phyloP scores from a whole-genome alignment of 1,140 invertebrate species.

The Bombus difficillimus region DNA sequence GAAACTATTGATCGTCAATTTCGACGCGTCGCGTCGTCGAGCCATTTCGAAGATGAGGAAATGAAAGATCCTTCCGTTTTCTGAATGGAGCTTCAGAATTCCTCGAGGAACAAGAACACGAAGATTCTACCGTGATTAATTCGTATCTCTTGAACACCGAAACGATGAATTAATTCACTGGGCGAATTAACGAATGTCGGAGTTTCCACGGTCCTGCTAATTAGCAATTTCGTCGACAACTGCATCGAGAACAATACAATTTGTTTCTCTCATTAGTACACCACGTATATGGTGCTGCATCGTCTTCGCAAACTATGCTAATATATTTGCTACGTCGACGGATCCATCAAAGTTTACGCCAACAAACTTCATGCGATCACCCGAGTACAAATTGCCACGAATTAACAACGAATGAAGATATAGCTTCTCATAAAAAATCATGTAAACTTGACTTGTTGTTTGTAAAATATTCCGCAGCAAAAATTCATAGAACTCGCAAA shows the following conservation, averaged over 20 bases:
- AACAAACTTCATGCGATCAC: constrained; percentile 30
- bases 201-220: constrained; percentile 5
- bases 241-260: constrained; percentile 37
- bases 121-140: constrained; percentile 34
- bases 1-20: constrained; percentile 37
- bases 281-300: constrained; percentile 14
- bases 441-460: neutral
- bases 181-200: constrained; percentile 28
- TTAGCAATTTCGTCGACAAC: constrained; percentile 52
- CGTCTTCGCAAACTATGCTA: constrained; percentile 38
- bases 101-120: too few relatives aligned
- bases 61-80: constrained; percentile 20
- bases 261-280: constrained; percentile 60
- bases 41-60: constrained; percentile 10
- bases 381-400: neutral
- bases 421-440: neutral
- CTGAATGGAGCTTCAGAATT: neutral
- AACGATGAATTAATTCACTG: constrained; percentile 36
- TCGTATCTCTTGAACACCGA: neutral
- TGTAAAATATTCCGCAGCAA: neutral
- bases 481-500: neutral
- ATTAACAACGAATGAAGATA: neutral
- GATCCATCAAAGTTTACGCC: constrained; percentile 55
- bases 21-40: neutral
- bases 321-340: constrained; percentile 49